A percentile compares a stretch with the other conserved stretches of the same genome.
Evolutionary conservation across 2,113 vertebrate species (phyloP).

Genomic region (Pseudonaja textilis): DNA sequence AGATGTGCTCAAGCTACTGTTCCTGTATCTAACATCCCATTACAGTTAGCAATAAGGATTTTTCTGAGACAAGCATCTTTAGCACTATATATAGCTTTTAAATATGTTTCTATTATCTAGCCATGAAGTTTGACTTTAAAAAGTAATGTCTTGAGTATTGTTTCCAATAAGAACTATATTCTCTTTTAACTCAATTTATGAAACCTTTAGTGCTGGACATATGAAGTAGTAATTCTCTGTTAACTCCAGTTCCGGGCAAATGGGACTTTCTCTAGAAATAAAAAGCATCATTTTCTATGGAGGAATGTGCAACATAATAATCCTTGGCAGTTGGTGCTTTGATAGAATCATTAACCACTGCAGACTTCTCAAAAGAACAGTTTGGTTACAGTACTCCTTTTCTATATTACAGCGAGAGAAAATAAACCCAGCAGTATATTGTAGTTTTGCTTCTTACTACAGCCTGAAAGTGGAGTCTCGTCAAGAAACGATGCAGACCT

Average conservation of each 20-base stretch:
- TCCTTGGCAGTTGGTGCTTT: neutral
- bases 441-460: neutral
- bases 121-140: neutral
- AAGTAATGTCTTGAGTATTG: neutral
- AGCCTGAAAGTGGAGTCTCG: neutral
- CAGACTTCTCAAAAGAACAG: neutral
- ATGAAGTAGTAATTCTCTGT: neutral
- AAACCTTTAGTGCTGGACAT: neutral
- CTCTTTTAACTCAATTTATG: neutral
- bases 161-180: neutral
- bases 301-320: neutral
- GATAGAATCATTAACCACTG: neutral
- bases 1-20: neutral
- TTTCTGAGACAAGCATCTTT: neutral
- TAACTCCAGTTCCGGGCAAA: neutral
- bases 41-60: neutral
- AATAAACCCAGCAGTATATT: neutral
- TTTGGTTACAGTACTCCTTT: neutral
- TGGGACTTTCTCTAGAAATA: neutral
- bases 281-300: neutral
- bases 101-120: neutral
- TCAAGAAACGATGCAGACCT: neutral
- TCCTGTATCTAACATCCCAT: neutral
- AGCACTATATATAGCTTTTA: neutral
- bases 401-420: neutral